Base-by-base conservation (phyloP, 2,888 invertebrate genomes). In the Dascillus cervinus region DNA sequence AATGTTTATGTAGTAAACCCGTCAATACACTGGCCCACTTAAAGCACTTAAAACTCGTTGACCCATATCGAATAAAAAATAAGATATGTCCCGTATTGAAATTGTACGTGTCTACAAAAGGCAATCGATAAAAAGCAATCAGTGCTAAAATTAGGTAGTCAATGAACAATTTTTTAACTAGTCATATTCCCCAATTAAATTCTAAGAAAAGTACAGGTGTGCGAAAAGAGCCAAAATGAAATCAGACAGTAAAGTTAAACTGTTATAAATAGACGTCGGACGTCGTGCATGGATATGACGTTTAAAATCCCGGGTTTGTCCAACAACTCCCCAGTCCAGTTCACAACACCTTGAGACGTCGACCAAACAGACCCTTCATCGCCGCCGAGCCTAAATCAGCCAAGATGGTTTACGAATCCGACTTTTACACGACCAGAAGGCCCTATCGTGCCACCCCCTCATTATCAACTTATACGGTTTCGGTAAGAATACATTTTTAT, bases 391-490 rank as follows among this genome's bases (percentile, higher is more conserved):
- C 38, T 19, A 29, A 39, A 39, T 11, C 28, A 26, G 42, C 39
- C 56, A 77, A 72, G 69, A 89, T 89, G 88, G 88, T 88, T 71
- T 88, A 88, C 82, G 86, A 87, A 73, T 83, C 84, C 75, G 88
- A 88, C 72, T 89, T 86, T 71, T 85, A 86, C 70, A 87, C 88
- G 60, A 84, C 83, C 67, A 82, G 88, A 70, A 80, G 88, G 70
- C 82, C 85, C 49, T 82, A 81, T 64, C 74, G 81, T 66, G 70
- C 84, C 68, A 81, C 79, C 39, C 67, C 77, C 44, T 70, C 72
- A 46, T 64, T 73, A 44, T 73, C 79, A 53, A 77, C 81, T 59
- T 82, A 82, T 72, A 79, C 78, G 64, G 75, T 82, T 65, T 83
- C 87, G 82, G 84, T 87, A 72, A 79, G 86, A 76, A 67, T 64